Conservation (phyloP, 2,113 vertebrate species). For the Oncorhynchus masou region DNA sequence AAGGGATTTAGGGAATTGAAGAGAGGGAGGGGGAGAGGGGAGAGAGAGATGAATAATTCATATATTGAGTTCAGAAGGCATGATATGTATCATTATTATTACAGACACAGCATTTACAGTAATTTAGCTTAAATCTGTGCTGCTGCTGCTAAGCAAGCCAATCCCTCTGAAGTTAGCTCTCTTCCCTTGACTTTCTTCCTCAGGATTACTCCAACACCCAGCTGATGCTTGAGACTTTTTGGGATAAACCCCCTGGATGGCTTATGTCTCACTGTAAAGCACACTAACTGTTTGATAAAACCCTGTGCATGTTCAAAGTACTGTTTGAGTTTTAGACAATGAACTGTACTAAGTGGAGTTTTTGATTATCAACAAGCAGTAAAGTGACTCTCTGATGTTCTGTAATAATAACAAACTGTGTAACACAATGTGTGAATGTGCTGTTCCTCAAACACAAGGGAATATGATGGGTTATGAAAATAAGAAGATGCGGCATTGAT, state of each 20-base stretch:
- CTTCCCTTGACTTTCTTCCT: neutral
- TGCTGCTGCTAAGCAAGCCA: constrained; percentile 9
- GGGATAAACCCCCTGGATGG: neutral
- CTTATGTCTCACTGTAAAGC: neutral
- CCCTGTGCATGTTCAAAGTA: neutral
- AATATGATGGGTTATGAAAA: too few species aligned
- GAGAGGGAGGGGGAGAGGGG: constrained; percentile 6
- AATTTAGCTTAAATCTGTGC: constrained; percentile 19
- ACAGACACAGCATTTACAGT: constrained; percentile 1
- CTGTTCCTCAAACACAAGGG: too few species aligned
- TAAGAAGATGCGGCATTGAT: too few species aligned
- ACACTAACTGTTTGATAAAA: neutral
- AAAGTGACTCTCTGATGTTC: neutral
- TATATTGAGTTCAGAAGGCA: constrained; percentile 5
- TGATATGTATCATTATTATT: constrained; percentile 10
- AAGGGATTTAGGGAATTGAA: constrained; percentile 17
- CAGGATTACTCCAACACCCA: constrained; percentile 10
- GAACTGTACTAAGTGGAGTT: too few species aligned
- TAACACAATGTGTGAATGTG: too few species aligned
- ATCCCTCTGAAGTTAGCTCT: constrained; percentile 8
- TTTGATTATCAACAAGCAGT: neutral
- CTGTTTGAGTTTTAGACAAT: neutral
- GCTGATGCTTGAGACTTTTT: neutral
- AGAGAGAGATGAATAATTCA: constrained; percentile 30
- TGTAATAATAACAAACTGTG: too few species aligned